Evolutionary conservation across 2,888 invertebrate species (phyloP).

Genomic region (Limnephilus auricula): DNA sequence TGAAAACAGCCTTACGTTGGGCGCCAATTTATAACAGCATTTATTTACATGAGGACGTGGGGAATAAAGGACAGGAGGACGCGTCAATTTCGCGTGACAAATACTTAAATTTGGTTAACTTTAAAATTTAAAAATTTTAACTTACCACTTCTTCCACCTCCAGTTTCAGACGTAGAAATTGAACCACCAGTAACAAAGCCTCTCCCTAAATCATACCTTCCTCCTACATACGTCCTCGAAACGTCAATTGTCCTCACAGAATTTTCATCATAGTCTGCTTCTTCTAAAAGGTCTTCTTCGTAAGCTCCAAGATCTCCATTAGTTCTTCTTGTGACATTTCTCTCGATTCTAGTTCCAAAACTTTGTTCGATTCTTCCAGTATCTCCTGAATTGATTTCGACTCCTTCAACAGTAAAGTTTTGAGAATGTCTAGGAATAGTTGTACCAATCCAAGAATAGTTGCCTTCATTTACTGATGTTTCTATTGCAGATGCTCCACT

Average conservation of each 20-base stretch:
- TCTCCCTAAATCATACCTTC: neutral
- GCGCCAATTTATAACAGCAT: too few species aligned
- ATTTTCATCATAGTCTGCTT: conserved; percentile 56
- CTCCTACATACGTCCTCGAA: neutral
- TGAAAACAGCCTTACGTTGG: too few species aligned
- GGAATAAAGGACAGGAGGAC: too few species aligned
- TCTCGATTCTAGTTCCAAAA: neutral
- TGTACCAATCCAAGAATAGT: neutral
- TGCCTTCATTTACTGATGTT: neutral
- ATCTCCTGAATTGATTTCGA: neutral
- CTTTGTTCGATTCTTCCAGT: neutral
- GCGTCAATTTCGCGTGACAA: too few species aligned
- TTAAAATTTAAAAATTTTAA: too few species aligned
- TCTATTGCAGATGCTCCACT: neutral
- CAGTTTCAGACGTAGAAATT: neutral
- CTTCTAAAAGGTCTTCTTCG: conserved; percentile 49
- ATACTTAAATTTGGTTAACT: too few species aligned
- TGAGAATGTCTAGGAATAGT: conserved; percentile 3
- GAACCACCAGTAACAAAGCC: conserved; percentile 18
- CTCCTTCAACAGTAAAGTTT: neutral
- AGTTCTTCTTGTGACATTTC: neutral
- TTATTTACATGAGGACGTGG: too few species aligned
- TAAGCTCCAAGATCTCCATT: conserved; percentile 37
- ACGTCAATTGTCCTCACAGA: conserved; percentile 15
- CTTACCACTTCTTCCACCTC: conserved; percentile 33